Evolutionary conservation across 1,140 invertebrate genomes (phyloP).

Genomic region (Maconellicoccus hirsutus): DNA sequence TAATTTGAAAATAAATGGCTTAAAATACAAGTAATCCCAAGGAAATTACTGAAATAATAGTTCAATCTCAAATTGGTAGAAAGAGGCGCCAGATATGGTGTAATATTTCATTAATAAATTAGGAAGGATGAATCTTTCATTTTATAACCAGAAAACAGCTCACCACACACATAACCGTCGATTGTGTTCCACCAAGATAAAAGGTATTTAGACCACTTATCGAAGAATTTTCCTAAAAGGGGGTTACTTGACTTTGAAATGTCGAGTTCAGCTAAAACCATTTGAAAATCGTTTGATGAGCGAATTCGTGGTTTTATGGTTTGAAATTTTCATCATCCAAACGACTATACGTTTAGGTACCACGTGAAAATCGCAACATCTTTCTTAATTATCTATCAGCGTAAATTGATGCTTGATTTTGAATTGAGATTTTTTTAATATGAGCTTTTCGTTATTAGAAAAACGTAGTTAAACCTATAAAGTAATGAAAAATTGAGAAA

Average conservation of each 20-base stretch:
- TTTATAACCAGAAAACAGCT: not conserved
- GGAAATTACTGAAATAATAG: too few relatives aligned
- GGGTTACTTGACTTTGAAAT: not conserved
- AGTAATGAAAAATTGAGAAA: too few relatives aligned
- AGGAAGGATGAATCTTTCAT: too few relatives aligned
- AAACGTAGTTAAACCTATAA: too few relatives aligned
- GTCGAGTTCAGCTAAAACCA: not conserved
- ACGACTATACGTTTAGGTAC: not conserved
- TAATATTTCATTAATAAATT: too few relatives aligned
- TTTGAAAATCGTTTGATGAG: not conserved
- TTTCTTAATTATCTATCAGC: not conserved
- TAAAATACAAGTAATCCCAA: too few relatives aligned
- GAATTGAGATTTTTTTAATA: too few relatives aligned
- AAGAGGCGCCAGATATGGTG: too few relatives aligned
- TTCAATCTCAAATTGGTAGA: too few relatives aligned
- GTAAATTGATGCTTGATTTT: too few relatives aligned
- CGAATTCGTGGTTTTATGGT: not conserved
- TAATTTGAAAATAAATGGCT: too few relatives aligned
- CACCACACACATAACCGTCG: not conserved
- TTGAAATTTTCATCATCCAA: not conserved
- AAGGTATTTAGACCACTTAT: not conserved
- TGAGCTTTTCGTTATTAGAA: too few relatives aligned
- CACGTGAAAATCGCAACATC: not conserved
- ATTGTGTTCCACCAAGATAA: not conserved
- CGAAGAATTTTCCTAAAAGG: not conserved